Percentiles rank a stretch among this genome's conserved stretches.
Conservation (phyloP, 1,140 invertebrate genomes). For the Phenacoccus solenopsis region DNA sequence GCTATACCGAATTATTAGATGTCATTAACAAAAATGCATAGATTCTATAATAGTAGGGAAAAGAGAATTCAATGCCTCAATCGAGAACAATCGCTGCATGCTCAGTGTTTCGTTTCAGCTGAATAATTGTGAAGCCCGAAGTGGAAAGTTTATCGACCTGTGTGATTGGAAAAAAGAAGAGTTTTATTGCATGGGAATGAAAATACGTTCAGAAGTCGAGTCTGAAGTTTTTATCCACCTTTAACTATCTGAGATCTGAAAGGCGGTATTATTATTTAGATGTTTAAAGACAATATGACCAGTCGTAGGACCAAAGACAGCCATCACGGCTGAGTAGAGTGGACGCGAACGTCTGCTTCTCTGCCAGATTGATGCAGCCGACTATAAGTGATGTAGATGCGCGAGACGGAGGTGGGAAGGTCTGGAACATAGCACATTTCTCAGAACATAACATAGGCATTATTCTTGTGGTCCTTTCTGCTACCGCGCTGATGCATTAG, state of each 20-base stretch:
- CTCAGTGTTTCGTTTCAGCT: neutral
- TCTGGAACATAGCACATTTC: neutral
- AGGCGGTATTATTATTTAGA: constrained; percentile 1
- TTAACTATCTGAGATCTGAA: neutral
- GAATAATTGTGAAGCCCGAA: neutral
- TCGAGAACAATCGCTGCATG: no score
- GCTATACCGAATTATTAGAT: no score
- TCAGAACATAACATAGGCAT: neutral
- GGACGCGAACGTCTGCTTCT: no score
- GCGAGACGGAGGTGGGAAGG: neutral
- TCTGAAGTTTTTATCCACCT: neutral
- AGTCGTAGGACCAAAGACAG: no score
- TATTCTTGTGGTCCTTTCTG: neutral
- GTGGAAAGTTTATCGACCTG: neutral
- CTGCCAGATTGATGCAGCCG: no score
- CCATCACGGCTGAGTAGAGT: no score
- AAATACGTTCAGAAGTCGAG: neutral
- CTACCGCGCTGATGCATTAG: neutral
- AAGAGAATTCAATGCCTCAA: no score
- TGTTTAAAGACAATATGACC: constrained; percentile 2
- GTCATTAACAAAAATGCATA: no score
- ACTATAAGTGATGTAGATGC: no score
- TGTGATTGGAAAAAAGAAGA: neutral
- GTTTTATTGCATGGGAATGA: neutral
- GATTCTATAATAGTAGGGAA: no score